These are phyloP conservation scores for Argentina silus DNA, from an alignment of 2,797 vertebrate genomes.

Conservation along the genomic window DNA sequence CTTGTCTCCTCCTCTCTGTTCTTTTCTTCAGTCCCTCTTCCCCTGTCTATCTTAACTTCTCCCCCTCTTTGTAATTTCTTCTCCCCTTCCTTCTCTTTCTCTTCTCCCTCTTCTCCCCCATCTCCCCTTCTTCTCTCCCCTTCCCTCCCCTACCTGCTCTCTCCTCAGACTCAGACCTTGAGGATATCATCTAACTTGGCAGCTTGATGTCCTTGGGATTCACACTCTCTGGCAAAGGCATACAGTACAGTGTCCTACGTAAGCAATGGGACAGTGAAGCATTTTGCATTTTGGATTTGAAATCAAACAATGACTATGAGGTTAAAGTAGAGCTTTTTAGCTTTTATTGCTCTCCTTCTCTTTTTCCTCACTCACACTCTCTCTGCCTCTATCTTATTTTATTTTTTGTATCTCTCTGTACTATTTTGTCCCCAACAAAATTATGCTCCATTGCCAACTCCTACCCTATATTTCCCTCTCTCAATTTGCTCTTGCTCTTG, in stretches of 20 bases:
- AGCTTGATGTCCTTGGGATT: neutral
- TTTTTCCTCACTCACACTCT: neutral
- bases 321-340: too few relatives aligned
- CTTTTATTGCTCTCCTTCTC: too few relatives aligned
- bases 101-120: neutral
- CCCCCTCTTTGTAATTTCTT: neutral
- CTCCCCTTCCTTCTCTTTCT: conserved; percentile 25
- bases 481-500: neutral
- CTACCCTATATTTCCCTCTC: neutral
- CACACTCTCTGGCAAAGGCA: too few relatives aligned
- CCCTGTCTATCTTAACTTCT: neutral
- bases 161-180: neutral
- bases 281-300: too few relatives aligned
- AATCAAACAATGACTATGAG: too few relatives aligned
- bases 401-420: neutral
- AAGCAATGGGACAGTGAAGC: too few relatives aligned
- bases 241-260: too few relatives aligned
- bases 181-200: neutral
- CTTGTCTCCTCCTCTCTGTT: conserved; percentile 1
- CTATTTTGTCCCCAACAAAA: neutral
- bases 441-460: neutral
- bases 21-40: neutral
- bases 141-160: conserved; percentile 28
- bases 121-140: conserved; percentile 20
- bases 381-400: neutral